These are phyloP conservation scores for Myotis planiceps DNA, from an alignment of 2,797 vertebrate genomes.

Conservation along the genomic window DNA sequence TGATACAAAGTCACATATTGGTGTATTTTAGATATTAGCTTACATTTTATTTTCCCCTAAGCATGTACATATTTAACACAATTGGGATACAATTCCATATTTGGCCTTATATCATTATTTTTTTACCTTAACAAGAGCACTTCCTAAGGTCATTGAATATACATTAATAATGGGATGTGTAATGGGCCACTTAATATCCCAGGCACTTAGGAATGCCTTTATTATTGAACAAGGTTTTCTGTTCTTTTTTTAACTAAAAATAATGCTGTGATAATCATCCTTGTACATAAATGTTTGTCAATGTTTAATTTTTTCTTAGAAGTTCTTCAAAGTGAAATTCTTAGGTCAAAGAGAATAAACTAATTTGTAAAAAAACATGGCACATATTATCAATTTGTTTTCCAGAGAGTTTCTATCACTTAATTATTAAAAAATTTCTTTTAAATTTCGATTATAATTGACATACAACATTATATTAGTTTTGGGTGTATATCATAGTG, in stretches of 20 bases:
- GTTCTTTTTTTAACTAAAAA: neutral
- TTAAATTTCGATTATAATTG: neutral
- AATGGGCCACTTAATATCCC: neutral
- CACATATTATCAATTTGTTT: neutral
- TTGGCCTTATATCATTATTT: neutral
- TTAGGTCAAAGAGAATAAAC: neutral
- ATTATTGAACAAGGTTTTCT: neutral
- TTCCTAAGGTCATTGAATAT: slow-evolving; percentile 21
- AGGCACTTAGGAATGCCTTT: neutral
- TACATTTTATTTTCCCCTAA: neutral
- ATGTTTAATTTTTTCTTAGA: neutral
- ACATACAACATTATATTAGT: neutral
- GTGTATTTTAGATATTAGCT: neutral
- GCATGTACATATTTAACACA: neutral
- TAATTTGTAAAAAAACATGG: neutral
- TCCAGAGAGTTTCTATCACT: neutral
- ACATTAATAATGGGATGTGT: neutral
- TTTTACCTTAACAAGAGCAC: neutral
- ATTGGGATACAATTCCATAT: neutral
- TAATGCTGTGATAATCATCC: neutral
- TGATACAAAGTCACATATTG: neutral
- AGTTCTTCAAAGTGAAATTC: slow-evolving; percentile 6
- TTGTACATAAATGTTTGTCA: neutral
- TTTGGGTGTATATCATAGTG: neutral
- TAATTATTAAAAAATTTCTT: neutral